These are phyloP conservation scores for Champsocephalus esox DNA, from an alignment of 2,797 vertebrate species.

Conservation along the genomic window DNA sequence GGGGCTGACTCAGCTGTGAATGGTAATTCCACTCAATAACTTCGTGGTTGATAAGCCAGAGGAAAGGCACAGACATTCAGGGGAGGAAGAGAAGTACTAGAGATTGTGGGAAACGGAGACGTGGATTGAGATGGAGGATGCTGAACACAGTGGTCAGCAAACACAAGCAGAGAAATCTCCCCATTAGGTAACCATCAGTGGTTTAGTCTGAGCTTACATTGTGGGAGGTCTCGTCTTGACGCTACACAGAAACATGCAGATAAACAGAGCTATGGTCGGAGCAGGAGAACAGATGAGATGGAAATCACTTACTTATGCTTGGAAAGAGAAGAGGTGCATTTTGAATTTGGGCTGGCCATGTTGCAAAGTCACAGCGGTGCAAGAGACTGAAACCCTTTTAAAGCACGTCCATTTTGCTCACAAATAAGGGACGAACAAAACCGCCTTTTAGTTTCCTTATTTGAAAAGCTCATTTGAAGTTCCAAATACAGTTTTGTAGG, in stretches of 20 bases:
- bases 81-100: neutral
- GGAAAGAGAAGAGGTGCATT: constrained; percentile 24
- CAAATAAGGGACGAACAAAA: constrained; percentile 17
- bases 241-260: neutral
- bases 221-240: neutral
- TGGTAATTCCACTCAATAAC: constrained; percentile 35
- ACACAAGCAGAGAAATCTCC: constrained; percentile 20
- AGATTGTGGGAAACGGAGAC: neutral
- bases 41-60: constrained; percentile 19
- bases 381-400: constrained; percentile 22
- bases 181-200: constrained; percentile 30
- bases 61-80: constrained; percentile 19
- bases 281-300: constrained; percentile 15
- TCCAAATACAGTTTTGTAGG: no score
- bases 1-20: constrained; percentile 31
- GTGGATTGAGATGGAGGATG: neutral
- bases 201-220: constrained; percentile 4
- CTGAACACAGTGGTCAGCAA: constrained; percentile 23
- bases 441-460: neutral
- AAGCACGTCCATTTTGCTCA: constrained; percentile 7
- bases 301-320: constrained; percentile 37
- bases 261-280: constrained; percentile 15
- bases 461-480: neutral
- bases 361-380: constrained; percentile 13
- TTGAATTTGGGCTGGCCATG: constrained; percentile 29